Base-by-base conservation (phyloP, 2,888 invertebrate species). In the Nasonovia ribisnigri region DNA sequence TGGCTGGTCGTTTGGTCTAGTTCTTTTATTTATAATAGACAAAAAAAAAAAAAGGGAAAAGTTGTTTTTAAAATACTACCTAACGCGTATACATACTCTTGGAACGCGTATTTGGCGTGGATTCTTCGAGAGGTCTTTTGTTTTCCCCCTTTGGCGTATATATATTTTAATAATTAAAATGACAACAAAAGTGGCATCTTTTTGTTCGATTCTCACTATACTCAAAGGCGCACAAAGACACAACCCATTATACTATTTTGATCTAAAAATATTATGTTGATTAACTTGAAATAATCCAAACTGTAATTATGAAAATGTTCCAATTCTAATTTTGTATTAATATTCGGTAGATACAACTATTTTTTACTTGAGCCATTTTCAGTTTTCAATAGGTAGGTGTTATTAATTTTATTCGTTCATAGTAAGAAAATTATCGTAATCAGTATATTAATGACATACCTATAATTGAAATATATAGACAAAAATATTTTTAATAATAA, bases 161-260 rank as follows among this genome's bases (percentile, higher is more conserved):
- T 29, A 77, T 84, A 89, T 93, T 93, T 93, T 84, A 93, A 88
- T 93, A 89, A 93, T 93, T 93, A 93, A 93, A 93, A 93, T 13
- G 54, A 88, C 54, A 89, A 93, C 89, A 84, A 89, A 93, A 89
- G 89, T 93, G 54, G 54, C 67, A 57, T 77, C 24, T 88, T 88
- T 88, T 92, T 92, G 91, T 92, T 92, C 46, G 48, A 60, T 60
- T 16, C 36, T 20, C 36, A 13, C 10, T 42, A 29, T 3, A 86
- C n/a, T 91, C 91, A 24, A n/a, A 46, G 42, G 43, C 26, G 11
- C 91, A 24, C 36, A 24, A 29, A 36, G 13, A n/a, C 10, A 42
- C 84, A 0, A 51, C 29, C 54, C 29, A 60, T 86, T 91, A 84
- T 84, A 16, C n/a, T 57, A 57, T 54, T 36, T 26, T 88, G 13